A percentile compares a stretch with the other conserved stretches of the same genome.
These are phyloP conservation scores for Danaus melanippus DNA, from an alignment of 1,140 invertebrate genomes.

Conservation along the genomic window DNA sequence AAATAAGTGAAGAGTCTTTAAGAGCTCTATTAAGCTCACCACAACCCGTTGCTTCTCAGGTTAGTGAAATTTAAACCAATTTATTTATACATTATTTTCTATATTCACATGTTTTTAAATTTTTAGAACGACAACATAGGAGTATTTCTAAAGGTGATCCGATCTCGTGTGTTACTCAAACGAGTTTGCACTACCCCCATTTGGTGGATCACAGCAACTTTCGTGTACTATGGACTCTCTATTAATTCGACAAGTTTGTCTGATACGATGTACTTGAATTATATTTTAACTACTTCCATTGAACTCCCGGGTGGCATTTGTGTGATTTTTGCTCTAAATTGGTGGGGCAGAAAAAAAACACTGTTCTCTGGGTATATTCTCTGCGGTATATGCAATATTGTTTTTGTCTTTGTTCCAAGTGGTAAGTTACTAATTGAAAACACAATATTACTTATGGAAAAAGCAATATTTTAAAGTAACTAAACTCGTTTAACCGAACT, in stretches of 20 bases:
- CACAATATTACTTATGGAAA: conserved; percentile 4
- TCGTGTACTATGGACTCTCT: conserved; percentile 78
- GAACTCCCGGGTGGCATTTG: conserved; percentile 80
- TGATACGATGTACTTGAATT: conserved; percentile 78
- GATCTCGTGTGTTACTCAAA: conserved; percentile 19
- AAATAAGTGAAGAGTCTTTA: conserved; percentile 72
- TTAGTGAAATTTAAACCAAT: neutral
- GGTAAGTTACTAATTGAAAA: conserved; percentile 18
- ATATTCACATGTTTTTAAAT: neutral
- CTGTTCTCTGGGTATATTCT: conserved; percentile 80
- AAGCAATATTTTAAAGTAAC: too few relatives aligned
- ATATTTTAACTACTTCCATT: conserved; percentile 76
- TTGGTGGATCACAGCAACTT: conserved; percentile 78
- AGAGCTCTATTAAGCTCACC: conserved; percentile 31
- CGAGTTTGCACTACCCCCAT: conserved; percentile 64
- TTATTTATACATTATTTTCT: neutral
- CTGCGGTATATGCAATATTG: conserved; percentile 76
- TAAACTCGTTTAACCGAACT: too few relatives aligned
- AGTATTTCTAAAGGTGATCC: conserved; percentile 9
- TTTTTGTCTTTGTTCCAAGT: conserved; percentile 78
- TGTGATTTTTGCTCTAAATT: conserved; percentile 40
- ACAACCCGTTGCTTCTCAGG: neutral
- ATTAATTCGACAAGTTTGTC: conserved; percentile 76
- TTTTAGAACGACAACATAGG: conserved; percentile 3
- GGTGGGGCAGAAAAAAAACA: conserved; percentile 68